These are phyloP conservation scores for Adrianichthys oophorus DNA, from an alignment of 2,797 vertebrate genomes.

Conservation along the genomic window DNA sequence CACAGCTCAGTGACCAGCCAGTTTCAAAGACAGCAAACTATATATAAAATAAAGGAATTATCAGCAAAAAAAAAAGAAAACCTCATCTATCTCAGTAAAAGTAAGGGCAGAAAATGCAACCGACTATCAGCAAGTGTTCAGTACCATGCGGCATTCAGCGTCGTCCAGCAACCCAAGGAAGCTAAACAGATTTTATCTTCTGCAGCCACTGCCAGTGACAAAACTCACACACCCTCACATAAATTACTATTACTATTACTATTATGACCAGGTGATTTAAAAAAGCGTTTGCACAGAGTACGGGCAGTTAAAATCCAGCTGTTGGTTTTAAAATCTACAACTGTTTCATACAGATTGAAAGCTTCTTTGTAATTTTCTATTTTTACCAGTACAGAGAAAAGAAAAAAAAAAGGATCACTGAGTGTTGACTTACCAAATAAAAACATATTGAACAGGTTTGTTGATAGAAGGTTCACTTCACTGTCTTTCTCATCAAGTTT, in stretches of 20 bases:
- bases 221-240: conserved; percentile 23
- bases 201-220: conserved; percentile 22
- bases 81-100: conserved; percentile 29
- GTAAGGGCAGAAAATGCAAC: conserved; percentile 15
- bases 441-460: conserved; percentile 70
- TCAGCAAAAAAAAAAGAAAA: conserved; percentile 23
- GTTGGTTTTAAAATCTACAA: conserved; percentile 4
- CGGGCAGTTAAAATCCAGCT: conserved; percentile 13
- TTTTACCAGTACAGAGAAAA: background rate
- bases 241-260: no score
- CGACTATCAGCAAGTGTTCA: conserved; percentile 37
- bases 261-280: conserved; percentile 18
- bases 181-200: conserved; percentile 19
- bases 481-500: conserved; percentile 53
- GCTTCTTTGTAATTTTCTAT: no score
- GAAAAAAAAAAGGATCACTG: conserved; percentile 13
- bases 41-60: conserved; percentile 17
- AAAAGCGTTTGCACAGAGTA: conserved; percentile 5
- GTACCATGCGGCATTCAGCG: conserved; percentile 44
- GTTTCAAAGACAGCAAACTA: conserved; percentile 15
- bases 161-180: conserved; percentile 27
- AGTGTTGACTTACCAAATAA: conserved; percentile 76
- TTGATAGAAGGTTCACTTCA: conserved; percentile 37
- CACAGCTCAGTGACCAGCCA: conserved; percentile 57
- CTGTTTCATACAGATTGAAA: background rate